Conservation (phyloP, 2,888 invertebrate genomes). For the Deilephila elpenor region DNA sequence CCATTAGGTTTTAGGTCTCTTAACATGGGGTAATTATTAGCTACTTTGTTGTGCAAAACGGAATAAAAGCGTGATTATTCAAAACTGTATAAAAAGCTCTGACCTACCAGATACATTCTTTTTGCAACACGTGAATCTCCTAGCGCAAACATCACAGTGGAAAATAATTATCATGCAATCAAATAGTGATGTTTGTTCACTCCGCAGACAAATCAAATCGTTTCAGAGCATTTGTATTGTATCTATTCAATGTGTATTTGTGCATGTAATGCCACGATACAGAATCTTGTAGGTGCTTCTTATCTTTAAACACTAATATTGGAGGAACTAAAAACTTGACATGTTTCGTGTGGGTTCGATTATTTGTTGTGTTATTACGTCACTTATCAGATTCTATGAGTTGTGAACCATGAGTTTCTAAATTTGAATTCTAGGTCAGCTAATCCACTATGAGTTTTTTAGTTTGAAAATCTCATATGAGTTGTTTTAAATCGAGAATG, state of each 20-base stretch:
- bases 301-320: not conserved
- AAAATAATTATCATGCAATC: not conserved
- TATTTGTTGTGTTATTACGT: too few species aligned
- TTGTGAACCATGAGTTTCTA: too few species aligned
- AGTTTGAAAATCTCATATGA: too few species aligned
- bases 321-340: not conserved
- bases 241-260: not conserved
- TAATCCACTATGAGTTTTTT: too few species aligned
- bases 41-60: not conserved
- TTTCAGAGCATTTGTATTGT: not conserved
- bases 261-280: not conserved
- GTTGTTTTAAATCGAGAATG: too few species aligned
- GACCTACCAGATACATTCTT: not conserved
- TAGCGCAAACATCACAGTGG: not conserved
- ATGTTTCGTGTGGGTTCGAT: too few species aligned
- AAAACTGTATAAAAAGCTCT: not conserved
- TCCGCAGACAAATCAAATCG: not conserved
- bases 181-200: slow-evolving; percentile 7
- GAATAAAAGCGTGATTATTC: not conserved
- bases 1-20: too few species aligned
- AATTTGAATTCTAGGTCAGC: too few species aligned
- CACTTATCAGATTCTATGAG: too few species aligned
- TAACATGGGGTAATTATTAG: too few species aligned
- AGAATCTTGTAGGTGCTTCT: not conserved
- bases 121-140: not conserved